Evolutionary conservation across 1,140 invertebrate genomes (phyloP).

Genomic region (Marisa cornuarietis): DNA sequence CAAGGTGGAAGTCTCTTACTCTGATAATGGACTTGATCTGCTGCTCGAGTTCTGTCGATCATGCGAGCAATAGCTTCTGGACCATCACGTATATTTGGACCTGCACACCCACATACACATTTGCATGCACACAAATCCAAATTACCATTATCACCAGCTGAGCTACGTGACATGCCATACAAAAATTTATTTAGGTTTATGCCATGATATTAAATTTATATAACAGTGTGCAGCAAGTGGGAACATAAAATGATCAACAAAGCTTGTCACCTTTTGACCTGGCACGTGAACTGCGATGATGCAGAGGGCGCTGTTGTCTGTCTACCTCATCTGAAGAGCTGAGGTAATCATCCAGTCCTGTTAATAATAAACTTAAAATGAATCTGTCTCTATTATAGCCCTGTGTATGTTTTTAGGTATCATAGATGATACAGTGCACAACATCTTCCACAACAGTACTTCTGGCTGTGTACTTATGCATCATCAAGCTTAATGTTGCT

Average conservation of each 20-base stretch:
- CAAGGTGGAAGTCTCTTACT: slow-evolving; percentile 11
- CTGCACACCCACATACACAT: slow-evolving; percentile 22
- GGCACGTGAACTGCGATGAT: slow-evolving; percentile 22
- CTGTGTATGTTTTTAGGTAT: no score
- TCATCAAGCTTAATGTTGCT: no score
- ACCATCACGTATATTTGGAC: slow-evolving; percentile 60
- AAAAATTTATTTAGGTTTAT: background rate
- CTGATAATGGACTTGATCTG: slow-evolving; percentile 29
- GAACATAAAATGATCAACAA: no score
- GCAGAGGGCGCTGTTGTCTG: slow-evolving; percentile 33
- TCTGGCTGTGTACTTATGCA: no score
- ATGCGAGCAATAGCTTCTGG: slow-evolving; percentile 61
- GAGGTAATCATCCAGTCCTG: slow-evolving; percentile 49
- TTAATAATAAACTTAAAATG: background rate
- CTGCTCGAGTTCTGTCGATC: slow-evolving; percentile 50
- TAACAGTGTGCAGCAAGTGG: no score
- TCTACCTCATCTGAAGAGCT: slow-evolving; percentile 57
- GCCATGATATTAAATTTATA: no score
- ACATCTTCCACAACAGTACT: no score
- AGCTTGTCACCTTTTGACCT: slow-evolving; percentile 31
- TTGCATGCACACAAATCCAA: background rate
- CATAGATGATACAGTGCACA: no score
- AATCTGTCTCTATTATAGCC: no score
- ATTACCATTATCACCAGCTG: background rate
- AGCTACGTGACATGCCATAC: background rate